Conservation (phyloP, 2,113 vertebrate species). For the Microcebus jonahi region DNA sequence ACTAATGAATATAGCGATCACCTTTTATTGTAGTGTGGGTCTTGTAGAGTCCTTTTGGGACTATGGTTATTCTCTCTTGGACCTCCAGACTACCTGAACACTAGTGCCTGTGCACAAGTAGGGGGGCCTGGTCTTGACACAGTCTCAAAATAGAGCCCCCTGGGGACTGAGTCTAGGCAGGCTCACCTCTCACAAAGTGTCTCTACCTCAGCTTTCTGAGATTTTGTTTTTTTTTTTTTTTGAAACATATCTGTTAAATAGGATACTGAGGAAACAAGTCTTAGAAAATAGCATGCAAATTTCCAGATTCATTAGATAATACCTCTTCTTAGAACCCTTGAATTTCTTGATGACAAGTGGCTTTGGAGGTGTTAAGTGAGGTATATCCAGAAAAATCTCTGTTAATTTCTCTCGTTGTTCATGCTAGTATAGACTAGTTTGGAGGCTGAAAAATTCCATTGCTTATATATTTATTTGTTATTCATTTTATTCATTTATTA, state of each 20-base stretch:
- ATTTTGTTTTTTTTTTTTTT: neutral
- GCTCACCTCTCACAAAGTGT: neutral
- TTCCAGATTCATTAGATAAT: neutral
- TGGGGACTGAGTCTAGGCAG: neutral
- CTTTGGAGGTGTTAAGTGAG: neutral
- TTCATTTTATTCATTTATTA: neutral
- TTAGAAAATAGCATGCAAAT: neutral
- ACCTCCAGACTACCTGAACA: neutral
- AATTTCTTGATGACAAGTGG: neutral
- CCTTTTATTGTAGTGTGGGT: neutral
- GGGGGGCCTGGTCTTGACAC: neutral
- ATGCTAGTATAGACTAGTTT: neutral
- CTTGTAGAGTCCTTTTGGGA: neutral
- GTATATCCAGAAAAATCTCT: neutral
- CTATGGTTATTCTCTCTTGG: neutral
- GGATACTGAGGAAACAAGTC: neutral
- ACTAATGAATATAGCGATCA: fast-evolving
- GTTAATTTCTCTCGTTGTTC: neutral
- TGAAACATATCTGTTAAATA: neutral
- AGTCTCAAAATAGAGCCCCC: neutral
- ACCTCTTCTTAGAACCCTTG: neutral
- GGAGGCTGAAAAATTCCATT: neutral
- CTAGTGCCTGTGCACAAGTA: fast-evolving
- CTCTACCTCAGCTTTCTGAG: neutral
- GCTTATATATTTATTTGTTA: neutral